These are phyloP conservation scores for Pipistrellus kuhlii DNA, from an alignment of 2,797 vertebrate species.

Conservation along the genomic window DNA sequence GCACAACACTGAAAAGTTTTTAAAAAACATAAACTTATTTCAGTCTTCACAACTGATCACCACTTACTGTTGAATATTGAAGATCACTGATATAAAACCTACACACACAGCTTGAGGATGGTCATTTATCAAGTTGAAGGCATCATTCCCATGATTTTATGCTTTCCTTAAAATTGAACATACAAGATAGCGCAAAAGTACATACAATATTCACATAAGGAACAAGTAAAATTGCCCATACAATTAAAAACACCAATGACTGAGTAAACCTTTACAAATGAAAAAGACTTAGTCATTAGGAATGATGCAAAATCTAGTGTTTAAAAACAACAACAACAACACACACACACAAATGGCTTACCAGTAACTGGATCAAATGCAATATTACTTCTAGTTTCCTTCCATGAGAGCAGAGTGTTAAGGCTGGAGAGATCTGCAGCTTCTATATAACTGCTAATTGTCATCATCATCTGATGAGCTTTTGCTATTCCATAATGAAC, in stretches of 20 bases:
- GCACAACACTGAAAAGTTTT: neutral
- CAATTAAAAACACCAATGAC: slow-evolving; percentile 71
- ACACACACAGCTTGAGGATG: neutral
- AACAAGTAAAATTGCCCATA: slow-evolving; percentile 11
- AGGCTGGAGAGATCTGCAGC: slow-evolving; percentile 84
- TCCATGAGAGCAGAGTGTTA: slow-evolving; percentile 86
- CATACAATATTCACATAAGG: neutral
- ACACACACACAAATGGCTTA: slow-evolving; percentile 83
- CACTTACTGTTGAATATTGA: neutral
- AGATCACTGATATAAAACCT: neutral
- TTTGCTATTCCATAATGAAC: slow-evolving; percentile 87
- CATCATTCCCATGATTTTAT: neutral
- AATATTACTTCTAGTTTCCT: slow-evolving; percentile 88
- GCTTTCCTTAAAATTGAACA: slow-evolving; percentile 50
- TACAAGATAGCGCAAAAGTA: neutral
- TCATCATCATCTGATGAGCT: slow-evolving; percentile 87
- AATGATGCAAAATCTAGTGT: slow-evolving; percentile 80
- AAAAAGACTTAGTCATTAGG: slow-evolving; percentile 78
- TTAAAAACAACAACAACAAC: slow-evolving; percentile 43
- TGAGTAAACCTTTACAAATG: slow-evolving; percentile 77
- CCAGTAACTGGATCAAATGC: slow-evolving; percentile 86
- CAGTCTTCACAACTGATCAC: neutral
- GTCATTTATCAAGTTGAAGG: neutral
- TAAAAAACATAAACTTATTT: neutral
- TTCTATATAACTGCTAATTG: slow-evolving; percentile 83